These are phyloP conservation scores for Litocranius walleri DNA, from an alignment of 2,113 vertebrate species.

Conservation along the genomic window DNA sequence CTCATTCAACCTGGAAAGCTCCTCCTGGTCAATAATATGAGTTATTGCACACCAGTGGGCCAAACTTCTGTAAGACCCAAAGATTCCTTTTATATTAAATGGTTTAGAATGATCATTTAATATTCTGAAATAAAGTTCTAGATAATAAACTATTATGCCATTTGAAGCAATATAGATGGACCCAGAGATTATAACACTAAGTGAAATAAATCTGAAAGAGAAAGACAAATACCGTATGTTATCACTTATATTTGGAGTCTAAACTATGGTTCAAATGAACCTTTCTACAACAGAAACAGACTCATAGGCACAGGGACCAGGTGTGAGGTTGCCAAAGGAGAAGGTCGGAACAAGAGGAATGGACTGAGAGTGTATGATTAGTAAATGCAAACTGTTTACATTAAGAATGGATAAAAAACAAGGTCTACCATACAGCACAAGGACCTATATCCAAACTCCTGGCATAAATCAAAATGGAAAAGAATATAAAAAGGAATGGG, in stretches of 20 bases:
- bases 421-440: not conserved
- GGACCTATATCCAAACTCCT: not conserved
- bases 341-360: fast-evolving
- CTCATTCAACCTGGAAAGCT: not conserved
- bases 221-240: not conserved
- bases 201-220: not conserved
- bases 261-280: not conserved
- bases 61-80: not conserved
- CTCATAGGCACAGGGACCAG: not conserved
- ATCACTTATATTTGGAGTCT: not conserved
- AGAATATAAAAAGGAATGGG: not conserved
- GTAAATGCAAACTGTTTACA: not conserved
- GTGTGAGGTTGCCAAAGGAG: not conserved
- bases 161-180: not conserved
- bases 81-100: not conserved
- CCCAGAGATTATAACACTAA: not conserved
- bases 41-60: not conserved
- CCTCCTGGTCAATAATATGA: not conserved
- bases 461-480: not conserved
- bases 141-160: not conserved
- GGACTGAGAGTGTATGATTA: not conserved
- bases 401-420: not conserved
- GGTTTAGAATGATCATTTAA: not conserved
- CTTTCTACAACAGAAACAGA: not conserved
- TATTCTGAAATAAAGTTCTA: not conserved